These are phyloP conservation scores for Myiagra hebetior DNA, from an alignment of 2,113 vertebrate genomes.

Conservation along the genomic window DNA sequence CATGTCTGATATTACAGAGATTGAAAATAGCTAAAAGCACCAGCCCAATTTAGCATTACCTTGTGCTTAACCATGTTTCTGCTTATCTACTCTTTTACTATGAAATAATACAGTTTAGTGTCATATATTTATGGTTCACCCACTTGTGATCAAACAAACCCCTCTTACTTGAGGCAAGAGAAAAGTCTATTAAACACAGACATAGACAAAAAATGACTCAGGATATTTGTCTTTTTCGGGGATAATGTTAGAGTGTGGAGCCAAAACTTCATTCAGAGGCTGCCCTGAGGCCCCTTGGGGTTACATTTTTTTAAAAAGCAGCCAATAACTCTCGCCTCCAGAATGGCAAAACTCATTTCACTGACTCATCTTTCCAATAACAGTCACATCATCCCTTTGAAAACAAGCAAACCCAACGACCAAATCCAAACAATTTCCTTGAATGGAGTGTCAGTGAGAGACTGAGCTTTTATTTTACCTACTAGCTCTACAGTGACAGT, in stretches of 20 bases:
- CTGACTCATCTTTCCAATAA: slow-evolving; percentile 42
- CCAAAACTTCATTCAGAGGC: slow-evolving; percentile 19
- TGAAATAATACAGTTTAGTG: background rate
- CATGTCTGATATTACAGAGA: background rate
- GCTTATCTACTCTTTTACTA: background rate
- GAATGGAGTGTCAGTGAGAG: background rate
- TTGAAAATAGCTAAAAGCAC: background rate
- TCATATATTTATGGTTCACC: background rate
- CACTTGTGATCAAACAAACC: background rate
- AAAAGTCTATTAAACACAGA: background rate
- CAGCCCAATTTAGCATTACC: background rate
- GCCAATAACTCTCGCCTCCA: background rate
- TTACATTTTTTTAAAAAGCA: slow-evolving; percentile 1
- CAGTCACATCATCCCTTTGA: background rate
- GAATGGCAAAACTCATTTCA: slow-evolving; percentile 5
- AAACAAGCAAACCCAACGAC: background rate
- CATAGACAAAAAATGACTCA: background rate
- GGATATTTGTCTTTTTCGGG: background rate
- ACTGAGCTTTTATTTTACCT: background rate
- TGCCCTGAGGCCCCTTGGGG: background rate
- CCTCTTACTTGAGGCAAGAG: background rate
- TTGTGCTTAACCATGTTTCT: background rate
- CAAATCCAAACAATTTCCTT: slow-evolving; percentile 10
- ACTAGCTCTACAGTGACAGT: background rate
- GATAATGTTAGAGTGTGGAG: background rate